phyloP scores from a whole-genome alignment of 1,140 invertebrate genomes.

The Drosophila eugracilis region DNA sequence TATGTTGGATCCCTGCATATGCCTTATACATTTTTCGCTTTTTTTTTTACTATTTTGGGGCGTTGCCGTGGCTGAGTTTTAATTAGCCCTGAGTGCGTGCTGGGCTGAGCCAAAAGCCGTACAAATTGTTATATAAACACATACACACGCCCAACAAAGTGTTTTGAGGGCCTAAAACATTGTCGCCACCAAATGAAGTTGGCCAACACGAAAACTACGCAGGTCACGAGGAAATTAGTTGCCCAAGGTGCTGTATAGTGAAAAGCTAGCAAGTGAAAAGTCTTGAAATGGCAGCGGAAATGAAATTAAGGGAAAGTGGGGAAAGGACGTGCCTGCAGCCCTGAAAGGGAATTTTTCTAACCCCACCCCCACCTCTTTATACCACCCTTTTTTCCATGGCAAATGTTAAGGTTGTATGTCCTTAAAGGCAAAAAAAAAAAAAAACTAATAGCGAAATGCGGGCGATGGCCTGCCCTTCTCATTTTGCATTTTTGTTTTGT shows the following conservation, averaged over 20 bases:
- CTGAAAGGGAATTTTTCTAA: constrained; percentile 27
- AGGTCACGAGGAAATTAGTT: constrained; percentile 49
- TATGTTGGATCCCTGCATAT: constrained; percentile 21
- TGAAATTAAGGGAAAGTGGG: constrained; percentile 53
- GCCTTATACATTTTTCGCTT: constrained; percentile 17
- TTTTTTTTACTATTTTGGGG: constrained; percentile 40
- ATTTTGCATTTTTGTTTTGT: constrained; percentile 54
- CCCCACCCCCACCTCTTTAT: too few relatives aligned
- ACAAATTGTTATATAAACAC: constrained; percentile 80
- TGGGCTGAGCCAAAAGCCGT: constrained; percentile 63
- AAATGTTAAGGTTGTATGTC: constrained; percentile 68
- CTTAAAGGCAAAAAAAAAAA: constrained; percentile 2
- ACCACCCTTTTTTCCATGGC: constrained; percentile 23
- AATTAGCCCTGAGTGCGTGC: constrained; percentile 80
- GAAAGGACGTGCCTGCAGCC: constrained; percentile 36
- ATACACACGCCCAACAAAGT: constrained; percentile 65
- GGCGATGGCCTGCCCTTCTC: constrained; percentile 11
- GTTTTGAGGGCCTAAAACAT: constrained; percentile 72
- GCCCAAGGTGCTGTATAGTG: constrained; percentile 31
- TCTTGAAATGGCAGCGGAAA: constrained; percentile 57
- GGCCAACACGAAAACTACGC: constrained; percentile 39
- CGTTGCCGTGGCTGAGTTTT: constrained; percentile 73
- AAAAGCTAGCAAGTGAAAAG: constrained; percentile 34
- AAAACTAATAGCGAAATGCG: constrained; percentile 27
- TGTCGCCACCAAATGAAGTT: constrained; percentile 65